Base-by-base conservation (phyloP, 2,797 vertebrate species). In the Tauraco hartlaubi region DNA sequence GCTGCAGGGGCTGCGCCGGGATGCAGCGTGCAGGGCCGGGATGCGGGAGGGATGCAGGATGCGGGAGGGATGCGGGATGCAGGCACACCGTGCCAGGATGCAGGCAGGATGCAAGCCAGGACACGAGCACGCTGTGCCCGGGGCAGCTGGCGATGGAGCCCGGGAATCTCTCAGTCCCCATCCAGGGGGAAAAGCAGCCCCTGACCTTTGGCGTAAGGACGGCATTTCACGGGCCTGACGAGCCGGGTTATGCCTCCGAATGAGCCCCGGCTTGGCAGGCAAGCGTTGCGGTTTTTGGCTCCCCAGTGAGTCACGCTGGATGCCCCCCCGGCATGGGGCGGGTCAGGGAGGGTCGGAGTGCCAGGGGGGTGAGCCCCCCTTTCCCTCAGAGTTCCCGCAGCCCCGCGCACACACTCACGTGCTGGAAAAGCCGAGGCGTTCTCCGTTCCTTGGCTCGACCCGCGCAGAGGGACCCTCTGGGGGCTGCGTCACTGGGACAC, bases 1-100 rank as follows among this genome's bases (percentile, higher is more conserved):
- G 90, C 96, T 93, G 91, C 95, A 95, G 92, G 89, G 94, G 83
- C 94, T 92, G 83, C 62, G 29, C 71, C 35, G 77, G 78, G 55
- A 48, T 85, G 85, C 18, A 29, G 68, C 39, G 39, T 41, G 39
- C 39, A 41, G 39, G 39, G 39, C 39, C 39, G 39, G 19, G 52
- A 20, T 55, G 52, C 52, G 0, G 46, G n/a, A 35, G 44, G 25
- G 64, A 67, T 67, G 64, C 15, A 11, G 39, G 52, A 28, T 33
- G 67, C 28, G 5, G n/a, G 64, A 7, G 15, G n/a, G n/a, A 67
- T 67, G 64, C 11, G 5, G 15, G n/a, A 49, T 15, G n/a, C 26
- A 25, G 56, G 73, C 73, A 43, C 8, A 15, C 39, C 5, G 5
- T 68, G 72, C 71, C 41, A 9, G 28, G 52, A 58, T 19, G 64